Evolutionary conservation across 2,113 vertebrate genomes (phyloP).

Genomic region (Neotragus moschatus): DNA sequence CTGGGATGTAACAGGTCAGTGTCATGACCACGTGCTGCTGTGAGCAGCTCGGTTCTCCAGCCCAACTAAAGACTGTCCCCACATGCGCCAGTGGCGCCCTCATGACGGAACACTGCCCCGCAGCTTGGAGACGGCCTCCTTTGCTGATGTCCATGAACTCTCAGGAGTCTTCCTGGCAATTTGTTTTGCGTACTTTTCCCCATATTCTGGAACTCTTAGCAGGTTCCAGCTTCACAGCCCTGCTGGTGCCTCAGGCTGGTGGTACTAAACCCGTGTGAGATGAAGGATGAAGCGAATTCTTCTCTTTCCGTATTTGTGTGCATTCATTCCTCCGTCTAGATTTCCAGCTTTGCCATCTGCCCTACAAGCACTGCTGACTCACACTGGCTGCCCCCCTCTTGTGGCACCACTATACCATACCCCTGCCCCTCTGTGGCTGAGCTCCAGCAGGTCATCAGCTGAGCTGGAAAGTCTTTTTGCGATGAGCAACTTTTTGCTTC

Average conservation of each 20-base stretch:
- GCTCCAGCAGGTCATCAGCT: not conserved
- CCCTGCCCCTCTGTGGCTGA: not conserved
- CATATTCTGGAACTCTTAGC: not conserved
- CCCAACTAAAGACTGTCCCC: accelerated
- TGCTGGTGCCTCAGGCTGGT: not conserved
- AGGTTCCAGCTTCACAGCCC: not conserved
- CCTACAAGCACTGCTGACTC: not conserved
- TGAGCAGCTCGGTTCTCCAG: not conserved
- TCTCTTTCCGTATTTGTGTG: not conserved
- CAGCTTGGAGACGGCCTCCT: not conserved
- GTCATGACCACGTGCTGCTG: not conserved
- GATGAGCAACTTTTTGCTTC: not conserved
- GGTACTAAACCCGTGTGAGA: not conserved
- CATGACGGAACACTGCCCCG: accelerated
- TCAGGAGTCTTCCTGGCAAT: not conserved
- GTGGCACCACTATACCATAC: accelerated
- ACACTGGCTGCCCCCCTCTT: not conserved
- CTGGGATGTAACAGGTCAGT: not conserved
- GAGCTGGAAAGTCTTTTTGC: not conserved
- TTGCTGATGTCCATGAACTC: not conserved
- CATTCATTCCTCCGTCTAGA: not conserved
- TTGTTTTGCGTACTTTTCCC: not conserved
- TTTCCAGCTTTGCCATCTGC: not conserved
- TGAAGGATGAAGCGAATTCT: not conserved
- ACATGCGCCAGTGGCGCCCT: accelerated